Conservation (phyloP, 2,797 vertebrate genomes). For the Chaetodon trifasciatus region DNA sequence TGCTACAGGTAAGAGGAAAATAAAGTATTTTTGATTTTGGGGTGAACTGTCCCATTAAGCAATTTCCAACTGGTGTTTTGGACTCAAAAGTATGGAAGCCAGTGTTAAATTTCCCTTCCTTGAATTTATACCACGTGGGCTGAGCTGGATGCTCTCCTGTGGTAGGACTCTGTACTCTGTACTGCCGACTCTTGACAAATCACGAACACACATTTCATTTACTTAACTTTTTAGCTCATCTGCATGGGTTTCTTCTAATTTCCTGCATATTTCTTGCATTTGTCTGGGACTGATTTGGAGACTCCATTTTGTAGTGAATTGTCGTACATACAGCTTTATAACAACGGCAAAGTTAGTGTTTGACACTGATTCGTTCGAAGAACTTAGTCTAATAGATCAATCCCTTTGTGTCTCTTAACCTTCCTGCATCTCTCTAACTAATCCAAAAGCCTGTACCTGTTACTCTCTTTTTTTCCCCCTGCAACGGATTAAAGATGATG, state of each 20-base stretch:
- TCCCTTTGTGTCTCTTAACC: constrained; percentile 60
- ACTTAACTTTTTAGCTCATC: background rate
- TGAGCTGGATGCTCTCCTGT: background rate
- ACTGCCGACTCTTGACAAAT: constrained; percentile 9
- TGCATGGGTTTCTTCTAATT: constrained; percentile 40
- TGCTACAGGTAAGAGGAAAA: too few relatives aligned
- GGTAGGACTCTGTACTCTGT: background rate
- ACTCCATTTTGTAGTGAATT: background rate
- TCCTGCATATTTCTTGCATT: constrained; percentile 56
- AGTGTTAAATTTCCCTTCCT: background rate
- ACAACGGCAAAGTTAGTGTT: constrained; percentile 14
- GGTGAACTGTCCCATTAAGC: too few relatives aligned
- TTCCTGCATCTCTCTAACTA: constrained; percentile 73
- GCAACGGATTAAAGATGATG: constrained; percentile 80
- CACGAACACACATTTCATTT: background rate
- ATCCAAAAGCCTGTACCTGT: constrained; percentile 80
- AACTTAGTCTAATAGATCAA: constrained; percentile 32
- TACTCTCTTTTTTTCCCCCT: constrained; percentile 61
- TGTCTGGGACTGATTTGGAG: constrained; percentile 33
- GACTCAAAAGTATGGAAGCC: background rate
- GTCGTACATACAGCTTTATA: background rate
- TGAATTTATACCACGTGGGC: background rate
- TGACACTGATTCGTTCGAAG: constrained; percentile 6
- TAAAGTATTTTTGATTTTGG: too few relatives aligned
- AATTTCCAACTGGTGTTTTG: background rate